Evolutionary conservation across 2,888 invertebrate species (phyloP).

Genomic region (Ceramica pisi): DNA sequence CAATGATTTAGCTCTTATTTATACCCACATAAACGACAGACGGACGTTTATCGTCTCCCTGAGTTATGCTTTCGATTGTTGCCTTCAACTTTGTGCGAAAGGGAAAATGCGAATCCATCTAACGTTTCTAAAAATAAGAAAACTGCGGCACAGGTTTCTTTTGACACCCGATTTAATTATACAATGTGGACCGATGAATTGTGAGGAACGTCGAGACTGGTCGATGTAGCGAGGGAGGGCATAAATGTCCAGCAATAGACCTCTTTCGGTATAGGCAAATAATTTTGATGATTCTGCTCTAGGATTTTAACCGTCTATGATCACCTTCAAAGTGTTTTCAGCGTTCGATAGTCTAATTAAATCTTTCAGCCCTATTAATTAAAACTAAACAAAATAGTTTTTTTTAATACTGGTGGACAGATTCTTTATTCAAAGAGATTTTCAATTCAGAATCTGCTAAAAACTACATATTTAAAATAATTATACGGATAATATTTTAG

Average conservation of each 20-base stretch:
- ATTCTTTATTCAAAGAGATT: too few species aligned
- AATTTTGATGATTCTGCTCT: background rate
- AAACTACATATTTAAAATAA: too few species aligned
- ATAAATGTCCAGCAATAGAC: background rate
- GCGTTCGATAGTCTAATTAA: too few species aligned
- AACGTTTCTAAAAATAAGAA: background rate
- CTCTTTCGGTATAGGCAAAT: background rate
- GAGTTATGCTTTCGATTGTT: constrained; percentile 43
- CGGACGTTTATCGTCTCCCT: constrained; percentile 43
- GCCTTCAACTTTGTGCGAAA: background rate
- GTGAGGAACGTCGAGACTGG: background rate
- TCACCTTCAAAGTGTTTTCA: too few species aligned
- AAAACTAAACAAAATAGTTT: too few species aligned
- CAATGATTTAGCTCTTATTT: constrained; percentile 56
- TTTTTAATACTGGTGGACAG: too few species aligned
- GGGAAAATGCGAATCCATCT: background rate
- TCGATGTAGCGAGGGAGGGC: background rate
- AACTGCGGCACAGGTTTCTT: background rate
- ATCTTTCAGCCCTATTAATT: too few species aligned
- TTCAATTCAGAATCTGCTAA: too few species aligned
- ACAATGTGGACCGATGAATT: background rate
- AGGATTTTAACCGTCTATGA: background rate
- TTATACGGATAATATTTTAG: too few species aligned
- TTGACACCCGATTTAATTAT: background rate
- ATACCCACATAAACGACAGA: constrained; percentile 39